Evolutionary conservation across 2,888 invertebrate species (phyloP), one percentile per base, ranked within the genome.

Genomic region (Schrankia costaestrigalis): DNA sequence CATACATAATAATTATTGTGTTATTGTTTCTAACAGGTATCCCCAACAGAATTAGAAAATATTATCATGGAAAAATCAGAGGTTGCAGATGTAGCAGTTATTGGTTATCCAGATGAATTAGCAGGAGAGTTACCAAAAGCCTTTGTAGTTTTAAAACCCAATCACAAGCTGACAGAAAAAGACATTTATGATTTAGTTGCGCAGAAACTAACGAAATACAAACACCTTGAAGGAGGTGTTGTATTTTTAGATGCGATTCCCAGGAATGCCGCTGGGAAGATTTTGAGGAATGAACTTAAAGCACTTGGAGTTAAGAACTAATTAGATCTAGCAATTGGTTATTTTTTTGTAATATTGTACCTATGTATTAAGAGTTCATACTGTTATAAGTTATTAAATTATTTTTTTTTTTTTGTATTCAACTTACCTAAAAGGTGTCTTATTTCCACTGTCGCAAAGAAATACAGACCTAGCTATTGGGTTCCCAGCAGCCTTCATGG

Each of bases 31-130:
- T n/a, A n/a, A n/a, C 82, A 95, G 94, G 95, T 96, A 14, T 93
- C 96, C 0, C 96, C 96, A 12, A 94, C 95, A 1, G 96, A 96
- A 79, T 74, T 96, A 37, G 96, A 96, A 77, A 93, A 91, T 49
- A 69, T 95, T 3, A 89, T 96, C 24, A 87, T 94, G 70, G 91
- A 93, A 64, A 89, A 91, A 45, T 90, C 92, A 0, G 91, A 90
- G 38, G 91, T 96, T 7, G 90, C 90, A 0, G 95, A 95, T 65
- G 94, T 91, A 1, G 95, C 94, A 0, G 95, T 95, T 0, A 91
- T 95, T 6, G 95, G 95, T 1, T 84, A 94, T 11, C 91, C 93
- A 0, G 91, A 94, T 60, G 81, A 90, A 0, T 63, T 90, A 11
- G 91, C 92, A 0, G 95, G 94, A 0, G 95, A 95, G 82, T 72